These are phyloP conservation scores for Dione vanillae DNA, from an alignment of 2,888 invertebrate genomes.

Conservation along the genomic window DNA sequence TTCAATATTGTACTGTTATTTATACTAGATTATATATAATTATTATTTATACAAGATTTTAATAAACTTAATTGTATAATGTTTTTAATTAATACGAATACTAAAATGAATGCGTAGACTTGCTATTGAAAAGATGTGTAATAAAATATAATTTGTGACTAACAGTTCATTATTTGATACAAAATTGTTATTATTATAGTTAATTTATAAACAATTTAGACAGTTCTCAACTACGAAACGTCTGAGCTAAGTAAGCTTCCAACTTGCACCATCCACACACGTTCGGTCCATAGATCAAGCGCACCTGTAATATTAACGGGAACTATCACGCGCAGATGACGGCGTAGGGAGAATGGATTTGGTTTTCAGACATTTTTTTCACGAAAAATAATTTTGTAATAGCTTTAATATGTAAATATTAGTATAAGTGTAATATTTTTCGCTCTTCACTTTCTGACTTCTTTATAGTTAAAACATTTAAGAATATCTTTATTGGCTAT, in stretches of 20 bases:
- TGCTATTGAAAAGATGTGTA: too few species aligned
- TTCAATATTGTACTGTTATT: too few species aligned
- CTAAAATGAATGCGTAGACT: too few species aligned
- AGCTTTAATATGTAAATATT: constrained; percentile 33
- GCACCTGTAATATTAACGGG: constrained; percentile 63
- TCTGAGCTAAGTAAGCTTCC: constrained; percentile 43
- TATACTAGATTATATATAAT: too few species aligned
- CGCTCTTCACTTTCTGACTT: not conserved
- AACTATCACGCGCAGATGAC: constrained; percentile 63
- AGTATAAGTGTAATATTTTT: not conserved
- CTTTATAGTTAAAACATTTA: too few species aligned
- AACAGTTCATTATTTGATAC: not conserved
- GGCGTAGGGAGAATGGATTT: constrained; percentile 45
- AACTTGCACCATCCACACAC: constrained; percentile 53
- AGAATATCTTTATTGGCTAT: too few species aligned
- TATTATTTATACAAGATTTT: too few species aligned
- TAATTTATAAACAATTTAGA: not conserved
- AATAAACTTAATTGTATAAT: too few species aligned
- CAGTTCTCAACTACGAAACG: too few species aligned
- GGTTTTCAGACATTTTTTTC: constrained; percentile 38
- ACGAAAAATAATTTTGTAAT: constrained; percentile 28
- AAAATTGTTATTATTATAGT: not conserved
- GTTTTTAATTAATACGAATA: too few species aligned
- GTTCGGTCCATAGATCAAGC: constrained; percentile 60
- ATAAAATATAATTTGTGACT: too few species aligned